Base-by-base conservation (phyloP, 2,113 vertebrate genomes). In the Bothrops jararaca region DNA sequence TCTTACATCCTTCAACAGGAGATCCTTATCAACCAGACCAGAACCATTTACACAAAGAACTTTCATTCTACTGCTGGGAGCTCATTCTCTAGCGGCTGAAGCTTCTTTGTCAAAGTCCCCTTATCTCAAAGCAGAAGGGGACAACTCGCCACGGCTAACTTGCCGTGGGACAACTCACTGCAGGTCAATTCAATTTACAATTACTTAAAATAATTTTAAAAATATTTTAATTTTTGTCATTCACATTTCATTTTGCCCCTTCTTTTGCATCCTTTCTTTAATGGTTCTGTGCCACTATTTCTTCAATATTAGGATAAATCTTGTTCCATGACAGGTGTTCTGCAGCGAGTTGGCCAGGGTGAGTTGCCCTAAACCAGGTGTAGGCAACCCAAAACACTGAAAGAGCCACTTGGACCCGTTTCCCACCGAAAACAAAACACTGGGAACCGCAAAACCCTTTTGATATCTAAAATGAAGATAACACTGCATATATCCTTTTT, bases 321-420 rank as follows among this genome's bases (percentile, higher is more conserved):
- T 69, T 69, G 29, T 69, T n/a, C 64, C 64, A 0, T 4, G 26
- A 11, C 26, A 5, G 5, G 60, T n/a, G 60, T 29, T 60, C 24
- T 0, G 3, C 24, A 60, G 24, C 1, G 3, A 29, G 24, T 26
- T 3, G 11, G 11, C 60, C 1, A 0, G 5, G 60, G 26, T 1
- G 11, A 64, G 60, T 64, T 64, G 26, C 2, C 11, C 26, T 48
- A 48, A 48, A 48, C n/a, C n/a, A n/a, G n/a, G n/a, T n/a, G n/a
- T n/a, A n/a, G n/a, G n/a, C n/a, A n/a, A n/a, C n/a, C n/a, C n/a
- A n/a, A n/a, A n/a, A n/a, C n/a, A n/a, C n/a, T n/a, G n/a, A n/a
- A n/a, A n/a, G n/a, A n/a, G n/a, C n/a, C n/a, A n/a, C n/a, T n/a
- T n/a, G n/a, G n/a, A n/a, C n/a, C n/a, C n/a, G n/a, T n/a, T n/a